Conservation (phyloP, 2,113 vertebrate genomes). For the Puma concolor region DNA sequence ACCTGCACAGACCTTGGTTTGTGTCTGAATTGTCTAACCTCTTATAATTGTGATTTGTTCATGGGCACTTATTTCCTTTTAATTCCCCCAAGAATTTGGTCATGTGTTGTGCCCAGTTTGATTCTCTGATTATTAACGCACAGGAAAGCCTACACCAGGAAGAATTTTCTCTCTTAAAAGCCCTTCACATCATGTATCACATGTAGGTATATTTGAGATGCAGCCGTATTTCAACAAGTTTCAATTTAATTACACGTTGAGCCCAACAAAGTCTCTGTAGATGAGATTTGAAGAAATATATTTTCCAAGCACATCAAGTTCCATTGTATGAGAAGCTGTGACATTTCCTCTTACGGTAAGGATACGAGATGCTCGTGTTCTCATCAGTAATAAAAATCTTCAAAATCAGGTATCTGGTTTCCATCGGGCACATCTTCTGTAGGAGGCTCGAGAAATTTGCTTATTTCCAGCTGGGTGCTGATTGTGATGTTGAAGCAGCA, state of each 20-base stretch:
- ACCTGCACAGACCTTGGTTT: background rate
- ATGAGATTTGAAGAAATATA: background rate
- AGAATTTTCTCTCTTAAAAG: background rate
- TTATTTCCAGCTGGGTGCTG: fast-evolving
- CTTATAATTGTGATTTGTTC: background rate
- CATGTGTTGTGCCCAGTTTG: background rate
- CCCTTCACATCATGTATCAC: background rate
- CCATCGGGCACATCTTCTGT: background rate
- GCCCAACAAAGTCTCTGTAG: background rate
- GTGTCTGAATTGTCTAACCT: background rate
- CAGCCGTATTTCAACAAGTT: background rate
- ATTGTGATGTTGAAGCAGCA: background rate
- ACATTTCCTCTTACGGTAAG: background rate
- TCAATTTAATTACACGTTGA: background rate
- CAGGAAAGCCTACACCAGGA: background rate
- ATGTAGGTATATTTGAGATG: background rate
- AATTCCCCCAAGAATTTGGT: background rate
- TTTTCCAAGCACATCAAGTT: background rate
- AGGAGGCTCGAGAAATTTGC: background rate
- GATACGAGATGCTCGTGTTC: background rate
- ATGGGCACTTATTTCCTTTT: background rate
- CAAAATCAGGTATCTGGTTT: background rate
- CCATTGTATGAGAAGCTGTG: background rate
- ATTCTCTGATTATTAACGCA: background rate
- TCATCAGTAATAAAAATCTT: background rate